Conservation (phyloP, 1,140 invertebrate genomes). For the Calliphora vicina region DNA sequence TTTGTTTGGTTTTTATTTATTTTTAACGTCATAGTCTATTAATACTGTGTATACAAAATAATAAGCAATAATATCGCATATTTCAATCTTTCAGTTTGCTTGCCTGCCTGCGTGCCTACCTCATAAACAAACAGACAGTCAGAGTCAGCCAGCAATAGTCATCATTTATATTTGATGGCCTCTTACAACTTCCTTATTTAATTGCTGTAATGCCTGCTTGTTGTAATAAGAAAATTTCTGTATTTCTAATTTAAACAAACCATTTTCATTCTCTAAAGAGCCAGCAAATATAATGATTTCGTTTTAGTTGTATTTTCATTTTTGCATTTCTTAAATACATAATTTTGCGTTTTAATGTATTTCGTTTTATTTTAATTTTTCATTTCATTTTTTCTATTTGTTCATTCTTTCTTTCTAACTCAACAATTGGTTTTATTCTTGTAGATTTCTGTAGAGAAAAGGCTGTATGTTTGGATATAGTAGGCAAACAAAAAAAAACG, state of each 20-base stretch:
- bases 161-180: neutral
- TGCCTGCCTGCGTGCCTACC: neutral
- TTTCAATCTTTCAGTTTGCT: neutral
- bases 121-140: no score
- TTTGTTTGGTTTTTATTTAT: neutral
- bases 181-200: neutral
- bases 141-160: neutral
- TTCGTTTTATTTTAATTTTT: neutral
- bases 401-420: neutral
- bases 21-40: neutral
- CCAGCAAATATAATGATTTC: neutral
- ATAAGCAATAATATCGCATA: neutral
- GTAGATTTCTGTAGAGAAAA: neutral
- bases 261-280: neutral
- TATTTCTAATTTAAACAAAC: neutral
- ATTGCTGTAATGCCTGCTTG: neutral
- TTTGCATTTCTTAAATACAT: no score
- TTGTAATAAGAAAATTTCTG: neutral
- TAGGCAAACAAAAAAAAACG: no score
- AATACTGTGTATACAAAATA: neutral
- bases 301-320: neutral
- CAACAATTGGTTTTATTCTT: conserved; percentile 17
- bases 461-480: no score
- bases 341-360: no score
- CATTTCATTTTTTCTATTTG: neutral